Conservation (phyloP, 2,797 vertebrate genomes). For the Enteromius thamalakanensis region DNA sequence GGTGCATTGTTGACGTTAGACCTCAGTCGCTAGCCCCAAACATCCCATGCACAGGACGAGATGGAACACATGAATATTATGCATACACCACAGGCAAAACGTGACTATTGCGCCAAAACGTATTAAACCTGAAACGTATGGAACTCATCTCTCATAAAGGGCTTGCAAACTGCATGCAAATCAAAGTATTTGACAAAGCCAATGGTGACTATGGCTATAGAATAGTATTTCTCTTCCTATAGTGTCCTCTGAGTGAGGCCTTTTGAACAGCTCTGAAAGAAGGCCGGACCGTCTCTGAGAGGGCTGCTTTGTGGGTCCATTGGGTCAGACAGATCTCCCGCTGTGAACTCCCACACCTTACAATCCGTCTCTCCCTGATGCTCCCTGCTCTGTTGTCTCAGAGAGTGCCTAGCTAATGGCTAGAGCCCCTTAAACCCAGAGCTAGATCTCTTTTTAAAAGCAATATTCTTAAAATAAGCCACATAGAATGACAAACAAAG, state of each 20-base stretch:
- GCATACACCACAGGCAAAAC: background rate
- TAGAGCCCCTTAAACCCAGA: conserved; percentile 41
- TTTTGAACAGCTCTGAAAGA: conserved; percentile 55
- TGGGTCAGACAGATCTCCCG: conserved; percentile 58
- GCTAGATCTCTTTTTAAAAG: conserved; percentile 43
- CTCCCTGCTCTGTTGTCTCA: conserved; percentile 48
- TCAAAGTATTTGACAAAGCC: conserved; percentile 1
- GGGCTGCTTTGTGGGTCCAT: conserved; percentile 58
- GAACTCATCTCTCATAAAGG: background rate
- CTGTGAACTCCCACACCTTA: conserved; percentile 56
- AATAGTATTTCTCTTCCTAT: conserved; percentile 40
- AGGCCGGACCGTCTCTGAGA: conserved; percentile 50
- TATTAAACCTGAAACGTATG: background rate
- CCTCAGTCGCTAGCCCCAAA: conserved; percentile 22
- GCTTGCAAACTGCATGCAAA: background rate
- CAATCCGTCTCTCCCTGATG: conserved; percentile 47
- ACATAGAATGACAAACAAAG: background rate
- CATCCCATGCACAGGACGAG: background rate
- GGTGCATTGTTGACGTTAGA: conserved; percentile 66
- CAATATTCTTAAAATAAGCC: conserved; percentile 8
- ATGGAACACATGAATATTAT: background rate
- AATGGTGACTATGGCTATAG: conserved; percentile 27
- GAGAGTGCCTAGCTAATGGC: conserved; percentile 55
- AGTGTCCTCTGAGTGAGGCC: conserved; percentile 32
- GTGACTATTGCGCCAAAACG: background rate